Base-by-base conservation (phyloP, 1,140 invertebrate species). In the Bursaphelenchus mucronatus region DNA sequence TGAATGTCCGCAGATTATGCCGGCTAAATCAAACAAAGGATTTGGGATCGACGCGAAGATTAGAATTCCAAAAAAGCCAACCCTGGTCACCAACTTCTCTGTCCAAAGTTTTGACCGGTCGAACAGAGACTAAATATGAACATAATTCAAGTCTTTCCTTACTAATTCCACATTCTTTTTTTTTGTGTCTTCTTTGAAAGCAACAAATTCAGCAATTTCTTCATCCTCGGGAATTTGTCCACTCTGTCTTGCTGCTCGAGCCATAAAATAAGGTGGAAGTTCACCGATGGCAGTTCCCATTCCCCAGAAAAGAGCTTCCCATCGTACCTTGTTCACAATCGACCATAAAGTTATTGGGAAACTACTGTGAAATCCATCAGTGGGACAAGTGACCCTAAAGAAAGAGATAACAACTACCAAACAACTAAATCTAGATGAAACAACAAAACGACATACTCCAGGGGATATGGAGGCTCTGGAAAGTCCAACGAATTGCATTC, bases 1-100 rank as follows among this genome's bases (percentile, higher is more conserved):
- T 82, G 96, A 98, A 84, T 98, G 94, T 9, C 96, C 96, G 83
- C 95, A 99, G 0, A 93, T 97, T 15, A 99, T 90, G 0, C 95
- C 96, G 58, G 96, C 96, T 74, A 99, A 84, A 82, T 99, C 96
- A 83, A 98, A 99, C 58, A 99, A 82, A 0, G 96, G 96, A 86
- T 99, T 99, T n/a, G 96, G 96, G 81, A 81, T 90, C 64, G 92
- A 95, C 50, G 95, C 96, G 85, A 94, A 98, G 3, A 92, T 89
- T 64, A 99, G 83, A 71, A 99, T 99, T 30, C 95, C 95, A 70
- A 92, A 88, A 84, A 99, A 99, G 21, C 96, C 95, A 54, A 97
- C 90, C 78, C 96, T 89, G 0, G 99, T 92, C 54, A 98, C 54
- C 63, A 10, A 84, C 71, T 90, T 89, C 82, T 97, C 91, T 71